Conservation (phyloP, 2,113 vertebrate genomes). For the Tychaedon coryphoeus region DNA sequence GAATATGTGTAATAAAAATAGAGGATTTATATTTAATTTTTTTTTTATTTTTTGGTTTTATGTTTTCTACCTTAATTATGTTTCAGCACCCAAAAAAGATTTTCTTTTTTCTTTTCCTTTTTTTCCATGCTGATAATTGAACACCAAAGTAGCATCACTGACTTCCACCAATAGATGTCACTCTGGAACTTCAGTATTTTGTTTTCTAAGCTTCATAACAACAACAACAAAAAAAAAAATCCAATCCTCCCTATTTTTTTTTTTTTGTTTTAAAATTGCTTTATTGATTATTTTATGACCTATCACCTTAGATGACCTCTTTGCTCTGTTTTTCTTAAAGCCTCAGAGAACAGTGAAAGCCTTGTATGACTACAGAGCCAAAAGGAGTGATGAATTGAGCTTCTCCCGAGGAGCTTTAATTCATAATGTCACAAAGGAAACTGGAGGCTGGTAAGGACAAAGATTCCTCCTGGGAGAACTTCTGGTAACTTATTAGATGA, state of each 20-base stretch:
- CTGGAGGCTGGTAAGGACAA: constrained; percentile 84
- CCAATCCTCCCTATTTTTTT: not conserved
- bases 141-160: not conserved
- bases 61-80: not conserved
- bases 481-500: not conserved
- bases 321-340: constrained; percentile 69
- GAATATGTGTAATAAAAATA: not conserved
- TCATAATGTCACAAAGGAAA: constrained; percentile 88
- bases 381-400: constrained; percentile 82
- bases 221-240: not conserved
- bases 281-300: constrained; percentile 43
- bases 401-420: constrained; percentile 90
- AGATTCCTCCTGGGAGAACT: not conserved
- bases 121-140: not conserved
- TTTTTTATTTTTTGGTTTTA: not conserved
- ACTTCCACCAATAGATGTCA: constrained; percentile 54
- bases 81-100: not conserved
- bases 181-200: not conserved
- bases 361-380: constrained; percentile 87
- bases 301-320: not conserved
- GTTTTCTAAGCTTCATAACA: not conserved
- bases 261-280: not conserved
- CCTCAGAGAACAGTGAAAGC: constrained; percentile 88
- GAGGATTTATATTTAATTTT: not conserved
- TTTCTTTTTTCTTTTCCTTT: not conserved